Evolutionary conservation across 1,140 invertebrate genomes (phyloP), one percentile per base, ranked within the genome.

Genomic region (Zophobas atratus): DNA sequence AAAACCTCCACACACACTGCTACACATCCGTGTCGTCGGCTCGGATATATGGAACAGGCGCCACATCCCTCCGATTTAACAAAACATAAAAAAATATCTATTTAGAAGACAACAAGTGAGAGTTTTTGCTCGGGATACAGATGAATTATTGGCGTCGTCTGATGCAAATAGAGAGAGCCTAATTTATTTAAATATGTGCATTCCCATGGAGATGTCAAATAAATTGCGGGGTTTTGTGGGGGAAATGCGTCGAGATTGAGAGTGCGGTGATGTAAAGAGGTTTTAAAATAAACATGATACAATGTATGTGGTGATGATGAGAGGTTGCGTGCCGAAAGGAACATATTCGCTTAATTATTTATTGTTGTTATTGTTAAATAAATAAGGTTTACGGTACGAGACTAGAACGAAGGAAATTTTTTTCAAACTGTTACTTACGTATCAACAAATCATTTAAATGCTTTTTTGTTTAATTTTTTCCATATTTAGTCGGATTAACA

Each of bases 41-140:
- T 20, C 4, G 1, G 2, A 3, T 36, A 72, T 32, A 75, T 75
- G 72, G 72, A 57, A 46, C 20, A 36, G 72, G 72, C 72, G 72
- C 72, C 72, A 60, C 4, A 1, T 1, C 4, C 20, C 33, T 35
- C 4, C 8, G 48, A 70, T 46, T 48, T 8, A 5, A 70, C 36
- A 63, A 63, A 3, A 8, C 6, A 4, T 46, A 46, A 46, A 46
- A 46, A 46, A 46, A 8, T 3, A 46, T 46, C 20, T 20, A 20
- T 20, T 20, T 20, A 46, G 6, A 46, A 3, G 6, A 46, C 6
- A 46, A 46, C 43, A 46, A 46, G 3, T 3, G 3, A 46, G 3
- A 3, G 43, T 46, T 46, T 46, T 46, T 46, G 43, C 6, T 46
- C 43, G 43, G 43, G 43, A 46, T 46, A 8, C 8, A 8, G 43